phyloP scores from a whole-genome alignment of 1,140 invertebrate species.

The Drusus annulatus region DNA sequence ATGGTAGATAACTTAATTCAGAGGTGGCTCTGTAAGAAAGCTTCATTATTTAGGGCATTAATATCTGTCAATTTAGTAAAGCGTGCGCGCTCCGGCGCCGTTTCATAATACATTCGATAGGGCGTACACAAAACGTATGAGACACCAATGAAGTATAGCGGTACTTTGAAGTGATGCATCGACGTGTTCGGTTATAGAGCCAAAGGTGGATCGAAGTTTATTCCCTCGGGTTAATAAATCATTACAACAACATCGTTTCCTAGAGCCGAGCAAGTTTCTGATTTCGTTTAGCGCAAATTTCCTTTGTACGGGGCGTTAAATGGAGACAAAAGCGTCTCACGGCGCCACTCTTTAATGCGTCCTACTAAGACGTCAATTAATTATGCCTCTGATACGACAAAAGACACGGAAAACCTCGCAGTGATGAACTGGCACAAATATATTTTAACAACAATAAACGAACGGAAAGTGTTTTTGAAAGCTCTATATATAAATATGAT shows the following conservation, averaged over 20 bases:
- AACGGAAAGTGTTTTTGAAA: no score
- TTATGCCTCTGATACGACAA: no score
- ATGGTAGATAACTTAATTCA: no score
- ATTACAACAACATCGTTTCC: conserved; percentile 57
- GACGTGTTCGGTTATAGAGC: conserved; percentile 20
- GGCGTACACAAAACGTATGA: conserved; percentile 21
- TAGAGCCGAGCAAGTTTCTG: conserved; percentile 24
- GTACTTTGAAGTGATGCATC: conserved; percentile 53
- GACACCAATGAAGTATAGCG: conserved; percentile 47
- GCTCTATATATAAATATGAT: background rate
- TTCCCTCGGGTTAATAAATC: conserved; percentile 54
- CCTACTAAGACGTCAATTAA: no score
- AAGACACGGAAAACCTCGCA: no score
- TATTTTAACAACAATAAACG: no score
- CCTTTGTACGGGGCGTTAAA: background rate
- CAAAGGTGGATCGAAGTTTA: conserved; percentile 38
- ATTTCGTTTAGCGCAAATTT: conserved; percentile 38
- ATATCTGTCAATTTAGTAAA: conserved; percentile 2
- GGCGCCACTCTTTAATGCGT: background rate
- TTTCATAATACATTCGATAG: conserved; percentile 19
- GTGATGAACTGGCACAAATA: no score
- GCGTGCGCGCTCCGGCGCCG: background rate
- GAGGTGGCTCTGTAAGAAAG: no score
- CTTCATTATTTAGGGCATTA: background rate
- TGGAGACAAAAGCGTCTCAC: background rate